These are phyloP conservation scores for Hypsopygia costalis DNA, from an alignment of 2,888 invertebrate species.

Conservation along the genomic window DNA sequence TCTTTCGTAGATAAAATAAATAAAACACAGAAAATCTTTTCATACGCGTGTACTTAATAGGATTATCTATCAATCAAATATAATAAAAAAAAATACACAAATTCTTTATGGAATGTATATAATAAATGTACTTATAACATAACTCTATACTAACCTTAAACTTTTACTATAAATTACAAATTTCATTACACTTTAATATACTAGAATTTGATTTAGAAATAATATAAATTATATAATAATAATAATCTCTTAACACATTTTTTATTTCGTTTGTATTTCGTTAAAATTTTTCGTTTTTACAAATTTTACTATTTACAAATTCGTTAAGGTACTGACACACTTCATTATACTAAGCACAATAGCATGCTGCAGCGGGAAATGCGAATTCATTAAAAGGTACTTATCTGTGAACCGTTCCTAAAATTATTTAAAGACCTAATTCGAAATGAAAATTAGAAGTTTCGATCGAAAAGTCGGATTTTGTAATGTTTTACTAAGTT, in stretches of 20 bases:
- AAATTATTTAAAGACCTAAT: too few relatives aligned
- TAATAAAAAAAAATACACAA: slow-evolving; percentile 73
- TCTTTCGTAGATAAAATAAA: too few relatives aligned
- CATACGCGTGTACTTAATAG: slow-evolving; percentile 68
- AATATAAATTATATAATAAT: slow-evolving; percentile 60
- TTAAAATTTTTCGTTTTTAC: slow-evolving; percentile 7
- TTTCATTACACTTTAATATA: slow-evolving; percentile 63
- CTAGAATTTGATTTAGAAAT: slow-evolving; percentile 39
- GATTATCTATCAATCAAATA: slow-evolving; percentile 56
- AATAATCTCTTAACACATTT: slow-evolving; percentile 53
- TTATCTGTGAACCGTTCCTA: too few relatives aligned
- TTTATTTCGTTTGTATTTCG: slow-evolving; percentile 21
- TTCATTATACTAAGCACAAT: too few relatives aligned
- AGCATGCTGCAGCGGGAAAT: too few relatives aligned
- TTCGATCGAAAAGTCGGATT: too few relatives aligned
- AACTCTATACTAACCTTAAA: slow-evolving; percentile 57
- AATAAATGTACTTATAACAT: slow-evolving; percentile 43
- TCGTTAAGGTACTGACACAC: too few relatives aligned
- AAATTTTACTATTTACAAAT: not conserved
- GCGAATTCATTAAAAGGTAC: too few relatives aligned
- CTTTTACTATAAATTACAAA: slow-evolving; percentile 73
- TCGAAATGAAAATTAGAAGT: too few relatives aligned
- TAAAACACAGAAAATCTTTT: slow-evolving; percentile 51
- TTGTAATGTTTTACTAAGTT: too few relatives aligned
- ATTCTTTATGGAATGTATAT: slow-evolving; percentile 61